Conservation (phyloP, 30 jellyfish, hydroid and myxozoan species). For the Turritopsis rubra region DNA sequence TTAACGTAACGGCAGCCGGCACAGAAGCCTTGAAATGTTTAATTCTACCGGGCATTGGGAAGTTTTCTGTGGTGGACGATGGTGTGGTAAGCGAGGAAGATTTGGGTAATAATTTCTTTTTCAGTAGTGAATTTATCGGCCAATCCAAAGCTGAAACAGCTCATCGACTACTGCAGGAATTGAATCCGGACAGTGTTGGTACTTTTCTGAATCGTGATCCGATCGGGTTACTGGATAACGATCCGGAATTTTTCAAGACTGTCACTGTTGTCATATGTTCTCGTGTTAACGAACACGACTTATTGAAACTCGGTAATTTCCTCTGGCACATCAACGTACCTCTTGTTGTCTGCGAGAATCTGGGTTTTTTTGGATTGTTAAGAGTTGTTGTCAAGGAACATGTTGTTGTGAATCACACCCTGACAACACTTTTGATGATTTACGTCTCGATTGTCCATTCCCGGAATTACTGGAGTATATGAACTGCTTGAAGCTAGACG, state of each 20-base stretch:
- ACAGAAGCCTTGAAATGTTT: slow-evolving; percentile 78
- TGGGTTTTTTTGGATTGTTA: slow-evolving; percentile 70
- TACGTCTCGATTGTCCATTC: slow-evolving; percentile 75
- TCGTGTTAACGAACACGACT: slow-evolving; percentile 54
- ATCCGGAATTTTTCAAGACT: slow-evolving; percentile 66
- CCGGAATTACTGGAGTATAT: slow-evolving; percentile 58
- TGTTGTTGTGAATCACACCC: slow-evolving; percentile 92
- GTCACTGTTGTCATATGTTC: slow-evolving; percentile 72
- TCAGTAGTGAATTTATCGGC: slow-evolving; percentile 2
- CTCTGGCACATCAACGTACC: slow-evolving; percentile 82
- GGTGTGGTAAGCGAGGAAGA: slow-evolving; percentile 49
- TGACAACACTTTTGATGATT: slow-evolving; percentile 65
- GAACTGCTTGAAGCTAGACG: slow-evolving; percentile 49
- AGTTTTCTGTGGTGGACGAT: slow-evolving; percentile 57
- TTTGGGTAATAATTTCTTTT: slow-evolving; percentile 51
- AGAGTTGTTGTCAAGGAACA: slow-evolving; percentile 80
- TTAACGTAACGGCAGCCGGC: slow-evolving; percentile 89
- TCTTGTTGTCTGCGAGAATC: slow-evolving; percentile 47
- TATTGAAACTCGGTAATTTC: slow-evolving; percentile 51
- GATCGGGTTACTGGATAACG: slow-evolving; percentile 66
- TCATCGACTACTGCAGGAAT: slow-evolving; percentile 63
- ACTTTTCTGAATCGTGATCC: slow-evolving; percentile 55
- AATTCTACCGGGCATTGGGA: slow-evolving; percentile 82
- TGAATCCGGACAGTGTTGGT: slow-evolving; percentile 75
- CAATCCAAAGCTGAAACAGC: slow-evolving; percentile 78